phyloP scores from a whole-genome alignment of 1,140 invertebrate species.

The Zaprionus capensis region DNA sequence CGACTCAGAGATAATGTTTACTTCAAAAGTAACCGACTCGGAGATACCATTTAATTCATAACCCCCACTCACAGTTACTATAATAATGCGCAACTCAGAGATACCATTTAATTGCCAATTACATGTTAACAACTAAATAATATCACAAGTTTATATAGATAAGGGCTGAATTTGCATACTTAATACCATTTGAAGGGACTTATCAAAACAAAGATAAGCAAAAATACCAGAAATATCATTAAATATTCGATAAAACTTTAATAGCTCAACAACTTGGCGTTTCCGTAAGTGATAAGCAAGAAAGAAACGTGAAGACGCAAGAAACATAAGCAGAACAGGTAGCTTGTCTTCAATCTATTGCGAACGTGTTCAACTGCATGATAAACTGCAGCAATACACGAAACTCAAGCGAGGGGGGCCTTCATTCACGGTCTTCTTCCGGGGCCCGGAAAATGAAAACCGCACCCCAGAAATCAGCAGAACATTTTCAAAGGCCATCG shows the following conservation, averaged over 20 bases:
- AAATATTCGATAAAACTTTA: background rate
- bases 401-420: background rate
- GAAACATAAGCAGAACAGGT: background rate
- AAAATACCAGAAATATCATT: background rate
- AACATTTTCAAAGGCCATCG: constrained; percentile 15
- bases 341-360: background rate
- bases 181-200: background rate
- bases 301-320: background rate
- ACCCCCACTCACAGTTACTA: too few relatives aligned
- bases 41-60: too few relatives aligned
- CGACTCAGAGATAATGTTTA: too few relatives aligned
- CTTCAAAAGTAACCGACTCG: too few relatives aligned
- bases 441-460: constrained; percentile 10
- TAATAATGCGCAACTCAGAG: too few relatives aligned
- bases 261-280: background rate
- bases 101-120: background rate
- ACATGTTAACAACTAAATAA: background rate
- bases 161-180: background rate
- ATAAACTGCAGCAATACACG: constrained; percentile 21
- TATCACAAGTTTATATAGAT: background rate
- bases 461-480: constrained; percentile 40
- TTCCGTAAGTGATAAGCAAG: background rate
- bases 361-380: constrained; percentile 8
- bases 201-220: background rate
- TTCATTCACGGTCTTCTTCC: constrained; percentile 9